Percentiles rank a stretch among this genome's conserved stretches.
Conservation (phyloP, 1,140 invertebrate genomes). For the Polypedilum pembai region DNA sequence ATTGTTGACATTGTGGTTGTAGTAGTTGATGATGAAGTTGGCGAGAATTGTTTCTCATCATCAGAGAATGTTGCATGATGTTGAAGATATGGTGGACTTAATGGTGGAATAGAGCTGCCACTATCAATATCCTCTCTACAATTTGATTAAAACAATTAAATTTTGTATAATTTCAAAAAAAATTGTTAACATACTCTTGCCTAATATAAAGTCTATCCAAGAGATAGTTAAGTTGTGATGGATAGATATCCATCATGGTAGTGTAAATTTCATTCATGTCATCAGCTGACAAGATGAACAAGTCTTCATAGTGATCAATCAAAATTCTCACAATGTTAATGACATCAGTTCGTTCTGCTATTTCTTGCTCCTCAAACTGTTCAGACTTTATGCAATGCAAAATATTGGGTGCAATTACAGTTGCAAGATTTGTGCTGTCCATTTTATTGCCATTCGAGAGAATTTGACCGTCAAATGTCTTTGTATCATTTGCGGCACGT, state of each 20-base stretch:
- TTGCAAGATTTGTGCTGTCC: constrained; percentile 85
- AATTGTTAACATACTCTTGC: background rate
- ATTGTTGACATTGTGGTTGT: constrained; percentile 12
- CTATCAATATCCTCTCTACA: background rate
- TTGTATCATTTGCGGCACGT: constrained; percentile 42
- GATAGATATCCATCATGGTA: constrained; percentile 73
- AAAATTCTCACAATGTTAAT: constrained; percentile 79
- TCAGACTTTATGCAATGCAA: constrained; percentile 66
- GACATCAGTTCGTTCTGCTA: constrained; percentile 75
- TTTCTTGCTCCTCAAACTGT: constrained; percentile 43
- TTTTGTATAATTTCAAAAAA: background rate
- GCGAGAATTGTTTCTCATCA: constrained; percentile 14
- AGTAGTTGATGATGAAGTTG: background rate
- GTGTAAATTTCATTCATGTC: constrained; percentile 77
- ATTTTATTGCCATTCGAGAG: constrained; percentile 73
- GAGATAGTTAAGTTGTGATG: constrained; percentile 64
- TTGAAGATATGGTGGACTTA: constrained; percentile 19
- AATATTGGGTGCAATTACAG: constrained; percentile 89
- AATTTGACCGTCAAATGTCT: constrained; percentile 33
- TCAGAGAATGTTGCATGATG: background rate
- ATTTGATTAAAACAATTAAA: background rate
- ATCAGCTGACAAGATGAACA: constrained; percentile 72
- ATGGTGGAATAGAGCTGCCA: constrained; percentile 1
- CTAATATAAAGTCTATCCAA: constrained; percentile 44
- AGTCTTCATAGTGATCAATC: constrained; percentile 66